These are phyloP conservation scores for Drosophila punjabiensis DNA, from an alignment of 1,140 invertebrate species.

Conservation along the genomic window DNA sequence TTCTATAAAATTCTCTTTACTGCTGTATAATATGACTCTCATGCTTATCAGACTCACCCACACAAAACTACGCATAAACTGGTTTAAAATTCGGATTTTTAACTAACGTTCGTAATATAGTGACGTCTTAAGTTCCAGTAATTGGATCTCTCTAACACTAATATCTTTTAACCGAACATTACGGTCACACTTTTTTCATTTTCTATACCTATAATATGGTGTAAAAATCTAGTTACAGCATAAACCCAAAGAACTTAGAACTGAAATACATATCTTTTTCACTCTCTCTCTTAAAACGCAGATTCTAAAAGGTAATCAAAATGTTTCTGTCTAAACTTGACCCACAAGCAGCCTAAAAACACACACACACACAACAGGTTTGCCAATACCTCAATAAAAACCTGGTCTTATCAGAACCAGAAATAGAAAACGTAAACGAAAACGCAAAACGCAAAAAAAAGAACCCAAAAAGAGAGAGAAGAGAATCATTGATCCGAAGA, in stretches of 20 bases:
- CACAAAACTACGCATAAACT: too few relatives aligned
- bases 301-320: background rate
- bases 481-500: slow-evolving; percentile 4
- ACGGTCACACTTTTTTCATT: background rate
- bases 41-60: too few relatives aligned
- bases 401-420: slow-evolving; percentile 28
- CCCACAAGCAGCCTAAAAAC: slow-evolving; percentile 27
- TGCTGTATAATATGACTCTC: too few relatives aligned
- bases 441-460: background rate
- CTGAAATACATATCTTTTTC: too few relatives aligned
- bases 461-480: background rate
- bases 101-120: background rate
- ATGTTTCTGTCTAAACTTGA: slow-evolving; percentile 25
- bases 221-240: background rate
- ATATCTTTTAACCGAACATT: background rate
- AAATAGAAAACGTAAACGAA: background rate
- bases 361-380: slow-evolving; percentile 23
- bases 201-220: background rate
- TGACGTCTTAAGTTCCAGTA: too few relatives aligned
- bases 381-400: slow-evolving; percentile 4
- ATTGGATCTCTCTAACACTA: too few relatives aligned
- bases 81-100: too few relatives aligned
- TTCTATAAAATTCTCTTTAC: too few relatives aligned
- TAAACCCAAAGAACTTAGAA: background rate
- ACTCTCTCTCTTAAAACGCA: background rate